Base-by-base conservation (phyloP, 2,113 vertebrate species). In the Campylomormyrus numenius region DNA sequence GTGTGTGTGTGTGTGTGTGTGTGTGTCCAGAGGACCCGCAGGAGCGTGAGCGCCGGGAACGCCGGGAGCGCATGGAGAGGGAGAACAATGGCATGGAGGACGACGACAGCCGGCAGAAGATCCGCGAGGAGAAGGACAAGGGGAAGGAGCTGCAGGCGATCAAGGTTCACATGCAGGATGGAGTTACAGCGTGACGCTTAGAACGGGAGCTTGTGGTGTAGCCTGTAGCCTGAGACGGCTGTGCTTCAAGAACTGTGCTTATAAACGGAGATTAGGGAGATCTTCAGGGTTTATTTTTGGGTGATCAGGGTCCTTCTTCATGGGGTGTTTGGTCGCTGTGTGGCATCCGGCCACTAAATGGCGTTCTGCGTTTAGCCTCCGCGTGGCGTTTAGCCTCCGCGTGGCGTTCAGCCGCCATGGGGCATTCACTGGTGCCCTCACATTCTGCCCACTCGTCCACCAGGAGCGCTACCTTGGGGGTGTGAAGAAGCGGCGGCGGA, bases 111-210 rank as follows among this genome's bases (percentile, higher is more conserved):
- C 94, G 98, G 86, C 97, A 97, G 92, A 99, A 99, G 92, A 98
- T 99, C 91, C 96, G 98, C 5, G 98, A 99, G 92, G 98, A 99
- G 93, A 99, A 99, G 53, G 98, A 99, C 91, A 99, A 99, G 92
- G 96, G 96, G 94, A 99, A 99, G 94, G 98, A 99, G 88, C 96
- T 99, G 0, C 96, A 97, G 0, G 98, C 98, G 90, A 99, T 99
- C 93, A 99, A 99, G 97, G 98, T 98, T 24, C 49, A 52, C 1
- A 31, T 86, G 35, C 86, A 0, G 5, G 45, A 77, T 4, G 7
- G n/a, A 45, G 58, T 7, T 3, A 48, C n/a, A 27, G n/a, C 3
- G 0, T n/a, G 62, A n/a, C 1, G 24, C n/a, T 66, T 27, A 27
- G n/a, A 66, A 27, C n/a, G 3, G 62, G 62, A 27, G n/a, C 58